Evolutionary conservation across 2,797 vertebrate species (phyloP).

Genomic region (Bovichtus variegatus): DNA sequence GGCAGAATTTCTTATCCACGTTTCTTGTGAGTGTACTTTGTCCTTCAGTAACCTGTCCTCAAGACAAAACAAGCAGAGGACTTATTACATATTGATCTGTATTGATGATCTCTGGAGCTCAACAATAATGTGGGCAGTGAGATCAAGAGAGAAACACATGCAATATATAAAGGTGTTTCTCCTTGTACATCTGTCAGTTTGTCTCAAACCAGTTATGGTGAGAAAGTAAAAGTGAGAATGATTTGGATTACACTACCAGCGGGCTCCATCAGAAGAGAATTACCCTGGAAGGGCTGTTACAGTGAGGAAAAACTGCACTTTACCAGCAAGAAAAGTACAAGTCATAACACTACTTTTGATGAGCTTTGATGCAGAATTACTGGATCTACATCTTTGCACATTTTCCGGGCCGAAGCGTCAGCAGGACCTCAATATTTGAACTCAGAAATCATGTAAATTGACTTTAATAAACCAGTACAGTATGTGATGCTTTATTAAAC

Average conservation of each 20-base stretch:
- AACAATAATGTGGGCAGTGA: conserved; percentile 22
- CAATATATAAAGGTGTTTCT: not conserved
- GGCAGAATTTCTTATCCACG: not conserved
- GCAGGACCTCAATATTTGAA: not conserved
- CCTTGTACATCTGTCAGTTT: not conserved
- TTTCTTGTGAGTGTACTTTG: conserved; percentile 22
- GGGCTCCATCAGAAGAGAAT: not conserved
- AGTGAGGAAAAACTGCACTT: no score
- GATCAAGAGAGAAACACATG: conserved; percentile 25
- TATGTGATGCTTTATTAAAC: not conserved
- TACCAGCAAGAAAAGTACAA: not conserved
- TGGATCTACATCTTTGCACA: not conserved
- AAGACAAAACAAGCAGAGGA: conserved; percentile 12
- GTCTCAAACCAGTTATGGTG: not conserved
- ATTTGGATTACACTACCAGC: not conserved
- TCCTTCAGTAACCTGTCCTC: conserved; percentile 25
- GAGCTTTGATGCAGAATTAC: not conserved
- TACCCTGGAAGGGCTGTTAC: not conserved
- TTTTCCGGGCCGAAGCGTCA: not conserved
- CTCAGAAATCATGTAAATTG: not conserved
- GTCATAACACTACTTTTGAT: not conserved
- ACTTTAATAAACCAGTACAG: not conserved
- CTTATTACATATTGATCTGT: conserved; percentile 54
- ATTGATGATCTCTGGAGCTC: conserved; percentile 32
- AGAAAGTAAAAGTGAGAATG: not conserved